Evolutionary conservation across 2,113 vertebrate genomes (phyloP), one percentile per base, ranked within the genome.

Genomic region (Melanerpes formicivorus): DNA sequence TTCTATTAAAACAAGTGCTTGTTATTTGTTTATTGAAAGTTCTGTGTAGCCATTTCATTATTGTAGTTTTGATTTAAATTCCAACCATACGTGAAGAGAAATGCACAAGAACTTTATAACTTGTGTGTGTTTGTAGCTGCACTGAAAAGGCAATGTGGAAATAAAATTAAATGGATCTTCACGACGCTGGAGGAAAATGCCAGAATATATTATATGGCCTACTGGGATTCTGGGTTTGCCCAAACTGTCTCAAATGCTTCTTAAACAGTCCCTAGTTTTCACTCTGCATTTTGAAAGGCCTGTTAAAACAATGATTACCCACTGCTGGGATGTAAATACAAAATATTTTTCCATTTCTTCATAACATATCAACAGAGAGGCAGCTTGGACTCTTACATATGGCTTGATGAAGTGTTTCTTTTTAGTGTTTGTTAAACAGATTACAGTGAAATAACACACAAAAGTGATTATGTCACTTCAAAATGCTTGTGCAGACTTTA

Each of bases 131-230:
- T 81, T 76, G 25, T 79, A 22, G 63, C 44, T 91, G 50, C 19
- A 22, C 50, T 85, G 64, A 65, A 26, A 66, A 50, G 40, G n/a
- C 90, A 90, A 50, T 66, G 22, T 88, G 42, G 65, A 60, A 82
- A 88, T 91, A 91, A 95, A 91, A 87, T 84, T 14, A 73, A 95
- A 83, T 74, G 56, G 26, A 18, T 90, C 23, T 60, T 40, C 37
- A 19, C 60, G 69, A n/a, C 92, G 42, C 58, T 71, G 30, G 11
- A 91, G 54, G 37, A 74, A 42, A 85, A 59, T 63, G 84, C 54
- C 48, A 58, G 81, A 84, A 73, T 60, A 27, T 25, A 25, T 80
- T 87, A 26, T 26, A 50, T 40, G 30, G 34, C 73, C 72, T 71
- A 1, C 34, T 80, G 79, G 42, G 60, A 77, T 63, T 74, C 64